Percentiles rank a stretch among this genome's conserved stretches.
phyloP scores from a whole-genome alignment of 2,113 vertebrate species.

The Turdus rufiventris region DNA sequence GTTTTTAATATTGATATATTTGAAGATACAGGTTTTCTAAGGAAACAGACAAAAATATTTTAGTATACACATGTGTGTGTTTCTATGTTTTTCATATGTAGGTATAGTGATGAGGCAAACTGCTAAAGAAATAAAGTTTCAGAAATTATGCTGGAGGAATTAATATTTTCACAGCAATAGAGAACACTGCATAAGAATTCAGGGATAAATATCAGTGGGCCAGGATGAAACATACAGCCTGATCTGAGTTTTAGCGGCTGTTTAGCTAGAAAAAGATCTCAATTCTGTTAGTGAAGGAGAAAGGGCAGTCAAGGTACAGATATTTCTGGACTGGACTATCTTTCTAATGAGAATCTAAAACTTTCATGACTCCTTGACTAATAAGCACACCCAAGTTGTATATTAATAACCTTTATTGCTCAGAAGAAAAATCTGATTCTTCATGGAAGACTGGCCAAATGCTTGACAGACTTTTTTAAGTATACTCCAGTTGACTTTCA shows the following conservation, averaged over 20 bases:
- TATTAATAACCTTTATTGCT: neutral
- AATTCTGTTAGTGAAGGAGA: neutral
- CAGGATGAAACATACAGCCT: neutral
- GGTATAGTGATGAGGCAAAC: neutral
- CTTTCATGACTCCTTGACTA: neutral
- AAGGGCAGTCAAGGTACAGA: neutral
- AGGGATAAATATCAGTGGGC: neutral
- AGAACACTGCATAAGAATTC: neutral
- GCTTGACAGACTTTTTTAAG: neutral
- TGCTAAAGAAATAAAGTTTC: neutral
- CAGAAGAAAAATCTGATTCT: neutral
- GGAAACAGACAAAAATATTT: neutral
- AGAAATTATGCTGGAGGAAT: neutral
- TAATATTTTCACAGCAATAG: neutral
- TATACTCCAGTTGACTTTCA: neutral
- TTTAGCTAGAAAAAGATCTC: neutral
- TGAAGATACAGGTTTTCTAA: neutral
- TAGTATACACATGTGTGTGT: neutral
- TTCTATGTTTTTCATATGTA: neutral
- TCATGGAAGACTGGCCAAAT: neutral
- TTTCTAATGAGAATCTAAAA: conserved; percentile 10
- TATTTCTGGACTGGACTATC: neutral
- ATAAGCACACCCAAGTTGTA: neutral
- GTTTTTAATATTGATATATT: neutral
- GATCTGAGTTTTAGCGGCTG: neutral